Evolutionary conservation across 2,113 vertebrate genomes (phyloP).

Genomic region (Chlorodrepanis virens): DNA sequence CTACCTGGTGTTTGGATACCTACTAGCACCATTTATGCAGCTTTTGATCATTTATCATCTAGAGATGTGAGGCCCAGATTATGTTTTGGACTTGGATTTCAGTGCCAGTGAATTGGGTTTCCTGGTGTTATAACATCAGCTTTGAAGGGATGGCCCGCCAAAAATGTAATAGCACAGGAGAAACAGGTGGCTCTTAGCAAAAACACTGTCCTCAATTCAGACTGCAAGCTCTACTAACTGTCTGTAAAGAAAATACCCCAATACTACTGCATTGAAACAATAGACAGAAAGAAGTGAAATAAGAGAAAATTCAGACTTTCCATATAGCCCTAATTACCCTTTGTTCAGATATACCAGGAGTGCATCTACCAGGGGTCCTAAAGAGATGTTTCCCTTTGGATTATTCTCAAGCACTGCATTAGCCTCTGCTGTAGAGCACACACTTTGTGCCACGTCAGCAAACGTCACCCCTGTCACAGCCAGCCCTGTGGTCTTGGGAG

Average conservation of each 20-base stretch:
- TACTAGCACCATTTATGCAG: not conserved
- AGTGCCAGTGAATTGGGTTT: not conserved
- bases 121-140: not conserved
- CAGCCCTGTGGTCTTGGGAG: not conserved
- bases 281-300: not conserved
- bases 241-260: not conserved
- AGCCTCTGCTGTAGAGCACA: not conserved
- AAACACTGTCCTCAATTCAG: not conserved
- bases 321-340: not conserved
- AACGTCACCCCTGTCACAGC: fast-evolving
- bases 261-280: not conserved
- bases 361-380: not conserved
- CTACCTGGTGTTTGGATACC: not conserved
- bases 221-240: not conserved
- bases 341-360: not conserved
- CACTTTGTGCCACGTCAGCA: not conserved
- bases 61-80: not conserved
- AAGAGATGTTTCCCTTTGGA: not conserved
- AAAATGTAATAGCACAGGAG: not conserved
- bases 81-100: not conserved
- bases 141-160: not conserved
- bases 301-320: not conserved
- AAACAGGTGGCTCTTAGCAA: not conserved
- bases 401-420: not conserved
- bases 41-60: not conserved